Percentiles rank a stretch among this genome's conserved stretches.
phyloP scores from a whole-genome alignment of 2,113 vertebrate genomes.

The Parus major region DNA sequence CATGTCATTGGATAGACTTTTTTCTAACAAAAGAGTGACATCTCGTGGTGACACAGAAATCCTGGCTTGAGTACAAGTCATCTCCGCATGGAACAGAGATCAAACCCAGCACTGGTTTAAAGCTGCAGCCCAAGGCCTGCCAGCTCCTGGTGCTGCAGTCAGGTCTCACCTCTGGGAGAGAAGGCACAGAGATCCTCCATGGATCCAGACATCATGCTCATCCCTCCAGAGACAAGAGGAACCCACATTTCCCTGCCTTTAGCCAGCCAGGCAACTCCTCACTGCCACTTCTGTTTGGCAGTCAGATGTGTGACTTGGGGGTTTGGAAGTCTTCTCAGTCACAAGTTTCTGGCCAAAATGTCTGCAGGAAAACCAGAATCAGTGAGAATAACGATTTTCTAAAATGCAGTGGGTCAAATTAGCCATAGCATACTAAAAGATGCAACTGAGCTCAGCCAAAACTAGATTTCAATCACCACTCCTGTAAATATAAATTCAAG shows the following conservation, averaged over 20 bases:
- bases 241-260: background rate
- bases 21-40: slow-evolving; percentile 68
- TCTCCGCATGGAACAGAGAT: background rate
- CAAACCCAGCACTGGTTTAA: background rate
- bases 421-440: background rate
- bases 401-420: background rate
- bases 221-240: background rate
- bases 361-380: background rate
- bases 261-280: background rate
- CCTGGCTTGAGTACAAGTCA: background rate
- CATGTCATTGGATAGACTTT: background rate
- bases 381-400: background rate
- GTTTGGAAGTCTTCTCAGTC: background rate
- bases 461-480: background rate
- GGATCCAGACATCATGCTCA: rapidly evolving
- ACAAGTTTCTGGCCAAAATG: background rate
- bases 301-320: background rate
- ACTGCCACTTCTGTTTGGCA: background rate
- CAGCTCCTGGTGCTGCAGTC: background rate
- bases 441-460: background rate
- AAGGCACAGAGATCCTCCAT: rapidly evolving
- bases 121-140: background rate
- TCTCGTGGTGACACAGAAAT: slow-evolving; percentile 68
- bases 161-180: background rate
- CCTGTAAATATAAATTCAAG: background rate